Conservation (phyloP, 2,797 vertebrate genomes). For the Avahi laniger region DNA sequence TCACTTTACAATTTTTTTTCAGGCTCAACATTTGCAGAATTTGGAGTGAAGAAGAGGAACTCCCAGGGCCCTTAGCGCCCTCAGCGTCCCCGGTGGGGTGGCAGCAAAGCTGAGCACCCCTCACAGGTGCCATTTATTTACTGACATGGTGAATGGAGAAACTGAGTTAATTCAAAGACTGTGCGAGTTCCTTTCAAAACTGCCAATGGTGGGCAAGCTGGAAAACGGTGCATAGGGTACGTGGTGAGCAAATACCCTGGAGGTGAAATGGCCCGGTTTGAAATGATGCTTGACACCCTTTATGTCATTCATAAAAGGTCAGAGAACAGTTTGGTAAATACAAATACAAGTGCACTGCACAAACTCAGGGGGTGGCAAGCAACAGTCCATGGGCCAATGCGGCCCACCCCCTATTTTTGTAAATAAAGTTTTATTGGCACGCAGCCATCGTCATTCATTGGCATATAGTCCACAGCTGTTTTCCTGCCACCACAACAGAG, state of each 20-base stretch:
- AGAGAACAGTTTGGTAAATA: background rate
- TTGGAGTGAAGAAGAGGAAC: background rate
- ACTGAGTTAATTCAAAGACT: background rate
- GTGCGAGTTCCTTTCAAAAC: background rate
- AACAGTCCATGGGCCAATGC: background rate
- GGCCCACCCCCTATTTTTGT: background rate
- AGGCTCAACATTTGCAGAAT: background rate
- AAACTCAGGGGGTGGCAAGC: background rate
- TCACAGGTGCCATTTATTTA: background rate
- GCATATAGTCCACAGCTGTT: background rate
- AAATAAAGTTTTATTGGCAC: slow-evolving; percentile 64
- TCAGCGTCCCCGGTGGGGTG: background rate
- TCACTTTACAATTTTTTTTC: background rate
- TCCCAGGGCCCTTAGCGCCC: background rate
- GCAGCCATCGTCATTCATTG: background rate
- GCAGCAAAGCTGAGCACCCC: background rate
- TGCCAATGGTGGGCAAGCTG: background rate
- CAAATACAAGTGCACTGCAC: background rate
- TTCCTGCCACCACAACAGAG: background rate
- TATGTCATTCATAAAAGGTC: background rate
- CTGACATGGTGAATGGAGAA: background rate
- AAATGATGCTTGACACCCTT: background rate
- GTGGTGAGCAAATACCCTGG: background rate
- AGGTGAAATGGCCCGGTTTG: background rate
- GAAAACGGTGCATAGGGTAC: background rate